phyloP scores from a whole-genome alignment of 1,140 invertebrate species.

The Drosophila eugracilis region DNA sequence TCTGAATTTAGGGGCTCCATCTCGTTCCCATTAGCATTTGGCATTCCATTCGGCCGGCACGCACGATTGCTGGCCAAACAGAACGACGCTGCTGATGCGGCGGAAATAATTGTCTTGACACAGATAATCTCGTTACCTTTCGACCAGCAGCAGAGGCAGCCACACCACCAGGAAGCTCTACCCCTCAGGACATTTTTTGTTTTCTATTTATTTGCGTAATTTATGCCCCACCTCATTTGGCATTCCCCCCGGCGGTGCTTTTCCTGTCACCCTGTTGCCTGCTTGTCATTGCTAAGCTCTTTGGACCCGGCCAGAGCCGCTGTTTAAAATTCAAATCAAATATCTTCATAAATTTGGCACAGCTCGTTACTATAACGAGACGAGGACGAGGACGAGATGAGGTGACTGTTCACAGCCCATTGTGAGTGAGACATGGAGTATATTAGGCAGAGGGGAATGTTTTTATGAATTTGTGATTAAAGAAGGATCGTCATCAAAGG shows the following conservation, averaged over 20 bases:
- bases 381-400: not conserved
- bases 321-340: slow-evolving; percentile 84
- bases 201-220: slow-evolving; percentile 83
- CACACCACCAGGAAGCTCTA: not conserved
- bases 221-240: slow-evolving; percentile 67
- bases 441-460: not conserved
- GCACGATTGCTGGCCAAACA: slow-evolving; percentile 68
- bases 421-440: not conserved
- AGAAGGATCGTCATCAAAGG: not conserved
- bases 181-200: slow-evolving; percentile 35
- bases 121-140: slow-evolving; percentile 84
- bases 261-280: slow-evolving; percentile 45
- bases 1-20: slow-evolving; percentile 5
- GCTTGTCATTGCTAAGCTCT: slow-evolving; percentile 67
- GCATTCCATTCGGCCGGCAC: slow-evolving; percentile 36
- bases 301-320: slow-evolving; percentile 33
- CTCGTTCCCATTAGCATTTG: slow-evolving; percentile 9
- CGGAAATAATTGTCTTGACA: slow-evolving; percentile 84
- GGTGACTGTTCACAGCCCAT: not conserved
- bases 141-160: slow-evolving; percentile 31
- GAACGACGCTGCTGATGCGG: slow-evolving; percentile 70
- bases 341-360: slow-evolving; percentile 74
- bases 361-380: slow-evolving; percentile 62
- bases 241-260: slow-evolving; percentile 15
- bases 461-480: not conserved